Evolutionary conservation across 2,113 vertebrate genomes (phyloP).

Genomic region (Petaurus breviceps): DNA sequence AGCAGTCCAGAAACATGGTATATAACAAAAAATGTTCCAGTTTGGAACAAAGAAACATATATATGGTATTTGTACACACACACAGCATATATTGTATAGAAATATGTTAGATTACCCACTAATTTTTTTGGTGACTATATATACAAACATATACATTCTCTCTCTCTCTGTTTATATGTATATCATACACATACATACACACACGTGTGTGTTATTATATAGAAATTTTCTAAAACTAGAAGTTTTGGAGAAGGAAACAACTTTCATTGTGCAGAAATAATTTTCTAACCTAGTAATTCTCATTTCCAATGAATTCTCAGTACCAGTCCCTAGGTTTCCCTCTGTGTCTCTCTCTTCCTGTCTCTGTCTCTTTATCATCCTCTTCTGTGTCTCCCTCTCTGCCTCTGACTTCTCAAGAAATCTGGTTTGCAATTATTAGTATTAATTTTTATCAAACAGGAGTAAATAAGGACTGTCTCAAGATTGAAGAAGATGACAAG

Average conservation of each 20-base stretch:
- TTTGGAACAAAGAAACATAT: no score
- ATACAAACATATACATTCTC: background rate
- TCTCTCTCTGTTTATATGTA: no score
- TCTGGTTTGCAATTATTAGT: background rate
- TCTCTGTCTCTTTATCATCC: background rate
- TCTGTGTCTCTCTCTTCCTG: background rate
- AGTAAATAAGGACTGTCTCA: background rate
- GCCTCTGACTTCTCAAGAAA: background rate
- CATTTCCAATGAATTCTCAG: background rate
- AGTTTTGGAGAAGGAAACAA: background rate
- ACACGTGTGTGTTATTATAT: no score
- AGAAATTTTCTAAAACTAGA: background rate
- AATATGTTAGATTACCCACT: background rate
- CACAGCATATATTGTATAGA: background rate
- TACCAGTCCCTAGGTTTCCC: background rate
- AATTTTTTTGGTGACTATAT: background rate
- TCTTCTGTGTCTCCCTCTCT: background rate
- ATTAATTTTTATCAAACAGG: background rate
- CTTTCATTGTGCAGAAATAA: background rate
- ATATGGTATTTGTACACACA: no score
- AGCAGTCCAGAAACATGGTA: no score
- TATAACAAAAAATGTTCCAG: no score
- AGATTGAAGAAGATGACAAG: background rate
- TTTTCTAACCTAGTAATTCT: background rate
- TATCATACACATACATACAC: no score